Evolutionary conservation across 1,140 invertebrate genomes (phyloP).

Genomic region (Drosophila fuyamai): DNA sequence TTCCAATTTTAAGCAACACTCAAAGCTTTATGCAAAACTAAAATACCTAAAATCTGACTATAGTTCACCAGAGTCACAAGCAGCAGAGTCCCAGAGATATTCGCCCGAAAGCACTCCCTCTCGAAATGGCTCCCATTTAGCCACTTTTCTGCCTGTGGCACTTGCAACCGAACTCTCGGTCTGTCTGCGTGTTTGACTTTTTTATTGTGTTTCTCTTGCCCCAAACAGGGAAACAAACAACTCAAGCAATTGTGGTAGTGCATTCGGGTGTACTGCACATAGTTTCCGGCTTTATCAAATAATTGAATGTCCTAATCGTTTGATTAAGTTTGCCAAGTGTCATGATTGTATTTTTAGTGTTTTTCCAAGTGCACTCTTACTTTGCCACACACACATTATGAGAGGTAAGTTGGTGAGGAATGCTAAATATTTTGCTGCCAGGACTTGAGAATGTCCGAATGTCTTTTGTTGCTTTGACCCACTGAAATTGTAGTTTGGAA

Average conservation of each 20-base stretch:
- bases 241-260: conserved; percentile 39
- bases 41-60: neutral
- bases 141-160: conserved; percentile 24
- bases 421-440: conserved; percentile 16
- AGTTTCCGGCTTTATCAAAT: conserved; percentile 72
- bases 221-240: conserved; percentile 34
- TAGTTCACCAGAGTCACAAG: conserved; percentile 21
- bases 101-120: conserved; percentile 1
- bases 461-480: neutral
- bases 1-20: no score
- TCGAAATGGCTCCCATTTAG: conserved; percentile 1
- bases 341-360: conserved; percentile 69
- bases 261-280: conserved; percentile 28
- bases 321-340: conserved; percentile 76
- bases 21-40: conserved; percentile 36
- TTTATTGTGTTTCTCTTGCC: conserved; percentile 59
- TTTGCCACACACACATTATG: conserved; percentile 8
- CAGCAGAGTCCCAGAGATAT: conserved; percentile 18
- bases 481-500: neutral
- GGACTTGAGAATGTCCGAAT: neutral
- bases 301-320: conserved; percentile 81
- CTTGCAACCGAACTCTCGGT: conserved; percentile 16
- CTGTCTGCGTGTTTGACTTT: conserved; percentile 44
- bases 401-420: conserved; percentile 2
- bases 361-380: conserved; percentile 28